phyloP scores from a whole-genome alignment of 2,113 vertebrate species.

The Neotragus moschatus region DNA sequence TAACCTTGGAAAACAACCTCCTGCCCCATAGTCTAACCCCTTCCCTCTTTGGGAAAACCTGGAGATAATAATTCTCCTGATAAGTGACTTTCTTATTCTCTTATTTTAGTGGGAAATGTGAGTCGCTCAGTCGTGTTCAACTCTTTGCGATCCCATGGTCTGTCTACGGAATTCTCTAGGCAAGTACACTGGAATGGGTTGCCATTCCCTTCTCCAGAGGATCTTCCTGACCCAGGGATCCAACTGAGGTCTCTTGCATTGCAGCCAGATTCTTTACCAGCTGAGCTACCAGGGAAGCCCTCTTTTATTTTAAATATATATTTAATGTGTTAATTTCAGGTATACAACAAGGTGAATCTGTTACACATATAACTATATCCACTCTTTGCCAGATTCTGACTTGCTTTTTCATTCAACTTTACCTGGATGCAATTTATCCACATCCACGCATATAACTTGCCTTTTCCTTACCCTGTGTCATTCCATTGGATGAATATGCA shows the following conservation, averaged over 20 bases:
- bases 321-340: not conserved
- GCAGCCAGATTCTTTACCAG: not conserved
- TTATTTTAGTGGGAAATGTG: not conserved
- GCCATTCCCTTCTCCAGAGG: not conserved
- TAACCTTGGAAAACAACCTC: not conserved
- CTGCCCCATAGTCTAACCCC: rapidly evolving
- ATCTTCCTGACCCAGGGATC: not conserved
- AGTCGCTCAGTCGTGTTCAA: rapidly evolving
- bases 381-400: not conserved
- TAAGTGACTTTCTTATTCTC: not conserved
- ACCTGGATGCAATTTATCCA: not conserved
- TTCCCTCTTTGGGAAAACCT: not conserved
- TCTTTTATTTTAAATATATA: not conserved
- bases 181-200: not conserved
- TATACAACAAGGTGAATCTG: not conserved
- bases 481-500: not conserved
- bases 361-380: not conserved
- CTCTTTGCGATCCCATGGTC: not conserved
- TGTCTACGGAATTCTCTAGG: not conserved
- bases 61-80: not conserved
- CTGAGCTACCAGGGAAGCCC: not conserved
- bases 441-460: not conserved
- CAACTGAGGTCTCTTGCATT: not conserved
- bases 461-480: not conserved
- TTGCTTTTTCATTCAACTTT: not conserved